Evolutionary conservation across 2,888 invertebrate species (phyloP).

Genomic region (Plagodis dolabraria): DNA sequence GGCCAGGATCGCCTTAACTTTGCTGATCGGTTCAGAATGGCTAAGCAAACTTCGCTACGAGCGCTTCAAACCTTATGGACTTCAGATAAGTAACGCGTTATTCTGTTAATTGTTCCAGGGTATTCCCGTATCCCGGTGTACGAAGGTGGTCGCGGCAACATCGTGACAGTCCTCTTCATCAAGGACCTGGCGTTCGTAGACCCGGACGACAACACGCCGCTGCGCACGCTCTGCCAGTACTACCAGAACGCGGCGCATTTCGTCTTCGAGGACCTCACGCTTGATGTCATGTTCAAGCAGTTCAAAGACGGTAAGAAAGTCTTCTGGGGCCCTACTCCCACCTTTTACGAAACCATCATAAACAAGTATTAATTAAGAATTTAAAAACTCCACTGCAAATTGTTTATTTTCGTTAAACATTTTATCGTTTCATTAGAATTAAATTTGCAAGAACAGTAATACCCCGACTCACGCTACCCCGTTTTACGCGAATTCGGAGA

Average conservation of each 20-base stretch:
- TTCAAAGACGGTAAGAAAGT: conserved; percentile 93
- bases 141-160: conserved; percentile 91
- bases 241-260: conserved; percentile 97
- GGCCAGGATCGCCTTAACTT: too few relatives aligned
- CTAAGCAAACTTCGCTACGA: too few relatives aligned
- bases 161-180: conserved; percentile 95
- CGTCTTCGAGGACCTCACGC: conserved; percentile 96
- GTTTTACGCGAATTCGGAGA: too few relatives aligned
- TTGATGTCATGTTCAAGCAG: conserved; percentile 97
- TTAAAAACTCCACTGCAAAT: too few relatives aligned
- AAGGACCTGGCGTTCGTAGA: conserved; percentile 99
- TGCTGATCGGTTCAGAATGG: too few relatives aligned
- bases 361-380: too few relatives aligned
- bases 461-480: too few relatives aligned
- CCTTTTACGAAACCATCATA: too few relatives aligned
- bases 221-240: conserved; percentile 95
- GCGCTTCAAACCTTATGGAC: neutral
- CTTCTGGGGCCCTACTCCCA: too few relatives aligned
- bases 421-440: too few relatives aligned
- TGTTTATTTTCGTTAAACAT: too few relatives aligned
- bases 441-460: too few relatives aligned
- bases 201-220: conserved; percentile 97
- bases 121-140: conserved; percentile 98
- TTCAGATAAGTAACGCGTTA: neutral
- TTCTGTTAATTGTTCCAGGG: conserved; percentile 74